These are phyloP conservation scores for Urophycis tenuis DNA, from an alignment of 2,797 vertebrate species.

Conservation along the genomic window DNA sequence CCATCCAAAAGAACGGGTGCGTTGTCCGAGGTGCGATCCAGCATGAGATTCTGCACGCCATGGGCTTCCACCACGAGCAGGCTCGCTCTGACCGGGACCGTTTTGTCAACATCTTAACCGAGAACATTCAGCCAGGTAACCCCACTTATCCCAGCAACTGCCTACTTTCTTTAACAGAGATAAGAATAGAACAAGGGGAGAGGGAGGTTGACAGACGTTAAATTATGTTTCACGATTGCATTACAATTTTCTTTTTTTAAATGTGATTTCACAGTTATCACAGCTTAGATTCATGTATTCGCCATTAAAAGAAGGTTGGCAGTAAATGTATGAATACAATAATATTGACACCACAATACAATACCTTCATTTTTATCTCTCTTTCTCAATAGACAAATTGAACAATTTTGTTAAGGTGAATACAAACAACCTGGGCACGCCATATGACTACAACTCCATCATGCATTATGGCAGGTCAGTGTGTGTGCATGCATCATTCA, in stretches of 20 bases:
- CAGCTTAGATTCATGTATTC: too few species aligned
- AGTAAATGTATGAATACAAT: not conserved
- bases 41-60: conserved; percentile 64
- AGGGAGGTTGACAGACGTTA: not conserved
- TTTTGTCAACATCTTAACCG: conserved; percentile 14
- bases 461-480: conserved; percentile 54
- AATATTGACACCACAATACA: not conserved
- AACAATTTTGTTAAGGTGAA: conserved; percentile 9
- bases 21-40: conserved; percentile 28
- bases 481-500: not conserved
- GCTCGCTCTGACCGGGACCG: conserved; percentile 54
- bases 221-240: not conserved
- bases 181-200: not conserved
- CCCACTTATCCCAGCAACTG: not conserved
- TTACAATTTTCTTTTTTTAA: too few species aligned
- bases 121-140: conserved; percentile 54
- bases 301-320: not conserved
- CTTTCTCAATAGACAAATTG: not conserved
- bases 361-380: not conserved
- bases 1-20: conserved; percentile 37
- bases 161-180: not conserved
- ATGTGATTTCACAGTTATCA: not conserved
- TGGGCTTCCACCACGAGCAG: conserved; percentile 65
- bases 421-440: conserved; percentile 48
- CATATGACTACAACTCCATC: conserved; percentile 52